Base-by-base conservation (phyloP, 2,113 vertebrate genomes). In the Lates calcarifer region DNA sequence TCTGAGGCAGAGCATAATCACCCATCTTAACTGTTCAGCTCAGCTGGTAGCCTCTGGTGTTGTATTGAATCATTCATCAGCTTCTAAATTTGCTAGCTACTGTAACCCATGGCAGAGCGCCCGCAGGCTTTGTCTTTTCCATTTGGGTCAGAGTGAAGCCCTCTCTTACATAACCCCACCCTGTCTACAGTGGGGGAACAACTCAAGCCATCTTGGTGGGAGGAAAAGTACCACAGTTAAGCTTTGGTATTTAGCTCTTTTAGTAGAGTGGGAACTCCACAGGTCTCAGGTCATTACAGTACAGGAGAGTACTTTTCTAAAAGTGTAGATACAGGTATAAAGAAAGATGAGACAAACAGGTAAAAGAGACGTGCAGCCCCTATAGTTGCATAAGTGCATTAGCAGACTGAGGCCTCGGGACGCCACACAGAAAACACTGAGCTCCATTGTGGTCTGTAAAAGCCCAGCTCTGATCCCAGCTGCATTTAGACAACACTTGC, bases 1-100 rank as follows among this genome's bases (percentile, higher is more conserved):
- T 60, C 57, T 56, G 58, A 56, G 45, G 37, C 33, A 8, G 24
- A 80, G 18, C 47, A 43, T n/a, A 35, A 63, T 73, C 51, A 35
- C 33, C 71, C 77, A 14, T 74, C 74, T 29, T 20, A 41, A 74
- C 26, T 20, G 79, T 20, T 81, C 51, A 65, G 55, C 15, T 75
- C 73, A 55, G 74, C 81, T 67, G 73, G 37, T 56, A 28, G 81
- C 85, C 79, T 39, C 33, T 9, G 26, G 84, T 76, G 78, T 39
- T 79, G 60, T 31, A 60, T 24, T 87, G 79, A 88, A 86, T 89
- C 84, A 88, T 88, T 89, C 85, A 89, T 91, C 80, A 82, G 72
- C 43, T 55, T 85, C 84, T 83, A 85, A 82, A 85, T 83, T 43
- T 79, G 79, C 14, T 2, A n/a, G 74, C 67, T 76, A 76, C 83